Evolutionary conservation across 2,797 vertebrate species (phyloP).

Genomic region (Thripadectes ignobilis): DNA sequence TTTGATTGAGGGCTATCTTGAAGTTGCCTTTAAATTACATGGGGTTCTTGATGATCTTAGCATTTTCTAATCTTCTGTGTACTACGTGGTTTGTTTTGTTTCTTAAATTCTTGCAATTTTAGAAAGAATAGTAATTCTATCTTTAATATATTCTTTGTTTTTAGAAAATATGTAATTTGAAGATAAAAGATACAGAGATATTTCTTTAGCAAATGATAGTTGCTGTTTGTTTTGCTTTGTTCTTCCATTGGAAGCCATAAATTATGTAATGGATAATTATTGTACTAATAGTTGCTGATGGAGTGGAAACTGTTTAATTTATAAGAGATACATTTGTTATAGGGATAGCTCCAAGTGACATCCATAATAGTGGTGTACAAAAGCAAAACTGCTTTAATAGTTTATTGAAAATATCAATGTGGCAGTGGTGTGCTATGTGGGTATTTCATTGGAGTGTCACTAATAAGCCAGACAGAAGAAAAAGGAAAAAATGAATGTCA

Average conservation of each 20-base stretch:
- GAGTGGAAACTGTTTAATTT: neutral
- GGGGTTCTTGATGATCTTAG: conserved; percentile 42
- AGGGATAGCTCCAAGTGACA: neutral
- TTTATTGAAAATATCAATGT: neutral
- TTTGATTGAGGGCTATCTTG: conserved; percentile 53
- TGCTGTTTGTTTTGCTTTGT: neutral
- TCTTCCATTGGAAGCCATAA: neutral
- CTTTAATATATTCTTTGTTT: neutral
- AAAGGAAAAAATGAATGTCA: neutral
- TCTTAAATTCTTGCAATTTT: neutral
- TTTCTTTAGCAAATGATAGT: neutral
- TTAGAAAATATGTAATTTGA: neutral
- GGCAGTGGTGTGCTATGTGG: neutral
- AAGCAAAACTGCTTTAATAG: neutral
- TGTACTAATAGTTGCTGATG: neutral
- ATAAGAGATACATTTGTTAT: neutral
- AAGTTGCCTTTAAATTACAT: conserved; percentile 56
- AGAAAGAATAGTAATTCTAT: neutral
- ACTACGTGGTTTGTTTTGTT: neutral
- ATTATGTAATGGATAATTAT: neutral
- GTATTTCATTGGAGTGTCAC: neutral
- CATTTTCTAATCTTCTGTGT: conserved; percentile 41
- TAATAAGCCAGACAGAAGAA: neutral
- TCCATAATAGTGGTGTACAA: neutral
- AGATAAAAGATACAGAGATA: neutral